Evolutionary conservation across 2,113 vertebrate genomes (phyloP), one percentile per base, ranked within the genome.

Genomic region (Leptobrachium ailaonicum): DNA sequence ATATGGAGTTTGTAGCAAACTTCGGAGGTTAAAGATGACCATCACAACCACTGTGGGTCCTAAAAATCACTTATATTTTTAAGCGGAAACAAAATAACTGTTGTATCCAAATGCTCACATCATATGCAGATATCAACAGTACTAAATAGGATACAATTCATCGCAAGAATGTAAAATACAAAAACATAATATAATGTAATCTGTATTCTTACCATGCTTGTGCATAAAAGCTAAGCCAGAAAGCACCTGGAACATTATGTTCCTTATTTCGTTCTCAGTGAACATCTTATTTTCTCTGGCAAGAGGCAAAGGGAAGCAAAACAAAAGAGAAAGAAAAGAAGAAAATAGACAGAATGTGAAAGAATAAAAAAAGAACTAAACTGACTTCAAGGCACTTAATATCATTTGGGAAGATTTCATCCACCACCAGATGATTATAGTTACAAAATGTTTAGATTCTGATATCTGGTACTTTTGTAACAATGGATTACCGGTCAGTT

Each of bases 191-290:
- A 60, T 12, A 60, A 11, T 4, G 41, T 71, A 77, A 77, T 45
- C 12, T 80, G 80, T 80, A 83, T 43, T 85, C 87, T 92, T 87
- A 87, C 86, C 90, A 89, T 90, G 88, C 87, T 93, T 94, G 83
- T 93, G 92, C 11, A 92, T 83, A 87, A 93, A 94, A 86, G 85
- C 88, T 89, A 92, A 90, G 82, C 88, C 89, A 90, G 89, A 90
- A 1, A 90, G 82, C 81, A 87, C 85, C 83, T 89, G 87, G 83
- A 94, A 91, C 85, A 90, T 58, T 82, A 94, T 94, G 88, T 90
- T 94, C 89, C 90, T 91, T 85, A 89, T 89, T 90, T 94, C 85
- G 87, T 91, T 92, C 85, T 93, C 92, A 89, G 86, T 84, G 85
- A 93, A 90, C 88, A 89, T 90, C 89, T 93, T 93, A 86, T 86